These are phyloP conservation scores for Siphonodentalium dalli DNA, from an alignment of 2,888 invertebrate species.

Conservation along the genomic window DNA sequence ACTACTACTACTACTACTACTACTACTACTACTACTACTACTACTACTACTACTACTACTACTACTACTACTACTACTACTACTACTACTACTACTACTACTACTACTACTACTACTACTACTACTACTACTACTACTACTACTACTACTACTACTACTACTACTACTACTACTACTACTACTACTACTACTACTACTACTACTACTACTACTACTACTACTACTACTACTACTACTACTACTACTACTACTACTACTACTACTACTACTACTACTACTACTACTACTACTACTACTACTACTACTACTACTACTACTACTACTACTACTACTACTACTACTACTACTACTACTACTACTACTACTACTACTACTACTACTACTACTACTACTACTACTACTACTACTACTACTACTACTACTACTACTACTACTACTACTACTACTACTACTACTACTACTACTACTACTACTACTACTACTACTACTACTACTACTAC, in stretches of 20 bases:
- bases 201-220: slow-evolving; percentile 10
- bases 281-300: slow-evolving; percentile 12
- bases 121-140: slow-evolving; percentile 12
- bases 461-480: slow-evolving; percentile 11
- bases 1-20: slow-evolving; percentile 10
- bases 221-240: slow-evolving; percentile 14
- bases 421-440: slow-evolving; percentile 17
- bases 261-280: slow-evolving; percentile 10
- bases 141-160: slow-evolving; percentile 6
- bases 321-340: slow-evolving; percentile 7
- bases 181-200: slow-evolving; percentile 9
- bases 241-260: slow-evolving; percentile 14
- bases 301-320: slow-evolving; percentile 11
- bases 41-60: slow-evolving; percentile 14
- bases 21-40: slow-evolving; percentile 12
- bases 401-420: slow-evolving; percentile 12
- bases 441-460: slow-evolving; percentile 15
- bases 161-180: slow-evolving; percentile 15
- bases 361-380: slow-evolving; percentile 4
- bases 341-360: slow-evolving; percentile 7
- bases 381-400: slow-evolving; percentile 11
- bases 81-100: slow-evolving; percentile 8
- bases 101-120: slow-evolving; percentile 15
- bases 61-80: slow-evolving; percentile 11
- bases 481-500: no score